These are phyloP conservation scores for Nesidiocoris tenuis DNA, from an alignment of 2,888 invertebrate genomes.

Conservation along the genomic window DNA sequence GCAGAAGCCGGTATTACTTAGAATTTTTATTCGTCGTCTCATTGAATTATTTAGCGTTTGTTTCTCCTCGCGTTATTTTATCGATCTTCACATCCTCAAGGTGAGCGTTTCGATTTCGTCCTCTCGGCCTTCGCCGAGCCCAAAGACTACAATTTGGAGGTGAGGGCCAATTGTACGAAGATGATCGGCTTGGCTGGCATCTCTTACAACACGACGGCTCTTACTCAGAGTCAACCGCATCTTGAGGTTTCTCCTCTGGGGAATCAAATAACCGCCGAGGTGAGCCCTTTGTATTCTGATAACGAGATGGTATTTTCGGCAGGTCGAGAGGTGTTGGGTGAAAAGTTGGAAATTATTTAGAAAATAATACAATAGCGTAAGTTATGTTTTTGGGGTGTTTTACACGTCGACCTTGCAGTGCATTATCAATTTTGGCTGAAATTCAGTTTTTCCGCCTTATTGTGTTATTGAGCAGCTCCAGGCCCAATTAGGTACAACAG, in stretches of 20 bases:
- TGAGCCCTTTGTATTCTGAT: conserved; percentile 9
- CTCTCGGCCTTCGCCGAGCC: conserved; percentile 62
- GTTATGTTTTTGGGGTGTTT: too few relatives aligned
- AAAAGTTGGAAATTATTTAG: too few relatives aligned
- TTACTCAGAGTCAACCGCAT: conserved; percentile 17
- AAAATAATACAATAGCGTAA: too few relatives aligned
- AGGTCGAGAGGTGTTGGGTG: too few relatives aligned
- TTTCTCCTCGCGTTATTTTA: background rate
- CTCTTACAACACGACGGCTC: conserved; percentile 39
- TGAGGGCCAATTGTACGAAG: conserved; percentile 51
- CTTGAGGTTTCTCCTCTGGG: conserved; percentile 33
- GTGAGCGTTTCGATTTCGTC: conserved; percentile 75
- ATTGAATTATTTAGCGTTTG: background rate
- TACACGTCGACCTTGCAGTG: too few relatives aligned
- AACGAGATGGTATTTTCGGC: too few relatives aligned
- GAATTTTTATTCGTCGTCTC: too few relatives aligned
- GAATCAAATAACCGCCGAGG: conserved; percentile 23
- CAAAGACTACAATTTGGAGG: conserved; percentile 64
- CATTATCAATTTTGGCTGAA: too few relatives aligned
- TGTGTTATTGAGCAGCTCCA: too few relatives aligned
- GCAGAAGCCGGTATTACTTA: too few relatives aligned
- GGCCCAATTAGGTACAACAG: too few relatives aligned
- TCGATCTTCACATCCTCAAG: conserved; percentile 54
- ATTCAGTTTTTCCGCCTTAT: too few relatives aligned
- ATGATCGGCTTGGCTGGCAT: conserved; percentile 39